Evolutionary conservation across 2,797 vertebrate species (phyloP).

Genomic region (Zenarchopterus dispar): DNA sequence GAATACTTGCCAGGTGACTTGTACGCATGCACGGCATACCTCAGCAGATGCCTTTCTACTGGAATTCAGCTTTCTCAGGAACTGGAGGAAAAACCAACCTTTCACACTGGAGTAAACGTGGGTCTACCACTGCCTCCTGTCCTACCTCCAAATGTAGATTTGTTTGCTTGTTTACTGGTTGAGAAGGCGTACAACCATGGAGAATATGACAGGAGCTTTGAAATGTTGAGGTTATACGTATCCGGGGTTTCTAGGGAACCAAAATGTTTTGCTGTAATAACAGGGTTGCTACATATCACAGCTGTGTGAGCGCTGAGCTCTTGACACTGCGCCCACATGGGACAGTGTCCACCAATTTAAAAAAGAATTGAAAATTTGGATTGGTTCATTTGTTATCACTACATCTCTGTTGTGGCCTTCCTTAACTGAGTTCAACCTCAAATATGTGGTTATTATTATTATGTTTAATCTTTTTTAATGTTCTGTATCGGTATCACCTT

Average conservation of each 20-base stretch:
- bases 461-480: too few relatives aligned
- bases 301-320: neutral
- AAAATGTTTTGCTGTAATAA: neutral
- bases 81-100: conserved; percentile 14
- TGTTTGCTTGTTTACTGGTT: conserved; percentile 18
- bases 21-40: conserved; percentile 3
- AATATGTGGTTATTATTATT: too few relatives aligned
- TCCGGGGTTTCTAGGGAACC: neutral
- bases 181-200: neutral
- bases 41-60: conserved; percentile 2
- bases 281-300: neutral
- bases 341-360: neutral
- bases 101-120: conserved; percentile 18
- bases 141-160: conserved; percentile 18
- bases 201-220: conserved; percentile 14
- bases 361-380: neutral
- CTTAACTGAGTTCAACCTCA: too few relatives aligned
- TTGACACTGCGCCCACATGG: too few relatives aligned
- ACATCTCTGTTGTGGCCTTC: too few relatives aligned
- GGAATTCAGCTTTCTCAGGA: conserved; percentile 6
- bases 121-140: conserved; percentile 20
- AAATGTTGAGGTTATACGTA: conserved; percentile 11
- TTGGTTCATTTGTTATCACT: too few relatives aligned
- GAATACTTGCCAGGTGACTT: neutral
- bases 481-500: too few relatives aligned